Percentiles rank a stretch among this genome's conserved stretches.
phyloP scores from a whole-genome alignment of 2,888 invertebrate species.

The Spicauda simplicius region DNA sequence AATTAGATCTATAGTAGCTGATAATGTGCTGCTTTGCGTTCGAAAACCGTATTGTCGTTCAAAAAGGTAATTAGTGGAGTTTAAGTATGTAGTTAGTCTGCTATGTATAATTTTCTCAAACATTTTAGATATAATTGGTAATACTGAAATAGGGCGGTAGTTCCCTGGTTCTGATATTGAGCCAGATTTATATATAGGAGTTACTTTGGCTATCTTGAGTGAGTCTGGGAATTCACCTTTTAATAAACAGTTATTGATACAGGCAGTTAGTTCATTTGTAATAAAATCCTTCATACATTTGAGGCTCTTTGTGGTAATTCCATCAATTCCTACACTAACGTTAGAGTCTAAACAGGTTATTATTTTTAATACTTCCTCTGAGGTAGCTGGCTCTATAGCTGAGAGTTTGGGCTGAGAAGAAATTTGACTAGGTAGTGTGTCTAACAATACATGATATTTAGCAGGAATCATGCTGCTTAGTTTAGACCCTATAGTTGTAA shows the following conservation, averaged over 20 bases:
- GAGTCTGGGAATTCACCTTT: constrained; percentile 33
- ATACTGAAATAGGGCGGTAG: constrained; percentile 38
- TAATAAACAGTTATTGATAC: constrained; percentile 36
- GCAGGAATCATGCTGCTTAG: not conserved
- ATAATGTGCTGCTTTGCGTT: constrained; percentile 38
- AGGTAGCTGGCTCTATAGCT: not conserved
- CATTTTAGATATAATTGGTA: constrained; percentile 35
- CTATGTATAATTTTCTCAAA: constrained; percentile 32
- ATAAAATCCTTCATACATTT: constrained; percentile 54
- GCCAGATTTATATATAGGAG: constrained; percentile 16
- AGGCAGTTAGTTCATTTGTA: constrained; percentile 15
- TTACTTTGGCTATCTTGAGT: constrained; percentile 31
- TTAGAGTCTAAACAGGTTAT: not conserved
- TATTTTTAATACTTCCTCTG: not conserved
- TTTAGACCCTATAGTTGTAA: not conserved
- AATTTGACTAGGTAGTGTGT: not conserved
- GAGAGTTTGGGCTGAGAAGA: not conserved
- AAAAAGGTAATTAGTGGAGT: constrained; percentile 11
- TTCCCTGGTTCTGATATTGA: constrained; percentile 29
- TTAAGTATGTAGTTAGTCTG: constrained; percentile 20
- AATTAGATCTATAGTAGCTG: too few relatives aligned
- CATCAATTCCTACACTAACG: constrained; percentile 32
- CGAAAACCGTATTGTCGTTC: constrained; percentile 25
- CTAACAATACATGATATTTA: not conserved
- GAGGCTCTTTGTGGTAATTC: constrained; percentile 34